These are phyloP conservation scores for Rutpela maculata DNA, from an alignment of 2,888 invertebrate genomes.

Conservation along the genomic window DNA sequence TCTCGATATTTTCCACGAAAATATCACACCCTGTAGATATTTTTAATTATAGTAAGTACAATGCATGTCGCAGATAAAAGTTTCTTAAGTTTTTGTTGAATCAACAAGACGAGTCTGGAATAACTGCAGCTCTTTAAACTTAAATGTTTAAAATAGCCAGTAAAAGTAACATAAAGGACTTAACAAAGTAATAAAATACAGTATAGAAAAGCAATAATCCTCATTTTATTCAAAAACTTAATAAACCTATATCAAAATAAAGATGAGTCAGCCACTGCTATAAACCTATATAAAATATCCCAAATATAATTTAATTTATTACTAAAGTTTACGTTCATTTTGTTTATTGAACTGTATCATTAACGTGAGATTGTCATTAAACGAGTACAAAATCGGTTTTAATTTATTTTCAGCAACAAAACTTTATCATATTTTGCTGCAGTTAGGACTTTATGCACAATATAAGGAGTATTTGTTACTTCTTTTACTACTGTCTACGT, in stretches of 20 bases:
- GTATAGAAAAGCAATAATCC: conserved; percentile 12
- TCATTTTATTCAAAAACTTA: conserved; percentile 18
- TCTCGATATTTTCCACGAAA: too few species aligned
- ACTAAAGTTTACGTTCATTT: neutral
- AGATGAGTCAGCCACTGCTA: conserved; percentile 9
- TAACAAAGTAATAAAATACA: conserved; percentile 24
- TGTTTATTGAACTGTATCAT: neutral
- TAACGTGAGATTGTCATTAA: too few species aligned
- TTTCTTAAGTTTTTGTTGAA: conserved; percentile 5
- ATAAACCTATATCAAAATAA: conserved; percentile 25
- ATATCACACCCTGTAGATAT: too few species aligned
- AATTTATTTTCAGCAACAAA: too few species aligned
- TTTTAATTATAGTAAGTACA: neutral
- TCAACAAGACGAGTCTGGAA: conserved; percentile 2
- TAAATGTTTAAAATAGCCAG: conserved; percentile 16
- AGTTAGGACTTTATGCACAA: too few species aligned
- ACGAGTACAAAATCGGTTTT: too few species aligned
- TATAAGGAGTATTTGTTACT: too few species aligned
- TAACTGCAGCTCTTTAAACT: conserved; percentile 13
- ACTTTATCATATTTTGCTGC: too few species aligned
- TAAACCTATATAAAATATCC: conserved; percentile 24
- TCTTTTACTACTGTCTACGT: too few species aligned
- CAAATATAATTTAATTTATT: conserved; percentile 20
- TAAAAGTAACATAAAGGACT: conserved; percentile 11
- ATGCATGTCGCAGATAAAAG: neutral